Conservation (phyloP, 2,888 invertebrate genomes). For the Autographa pulchrina region DNA sequence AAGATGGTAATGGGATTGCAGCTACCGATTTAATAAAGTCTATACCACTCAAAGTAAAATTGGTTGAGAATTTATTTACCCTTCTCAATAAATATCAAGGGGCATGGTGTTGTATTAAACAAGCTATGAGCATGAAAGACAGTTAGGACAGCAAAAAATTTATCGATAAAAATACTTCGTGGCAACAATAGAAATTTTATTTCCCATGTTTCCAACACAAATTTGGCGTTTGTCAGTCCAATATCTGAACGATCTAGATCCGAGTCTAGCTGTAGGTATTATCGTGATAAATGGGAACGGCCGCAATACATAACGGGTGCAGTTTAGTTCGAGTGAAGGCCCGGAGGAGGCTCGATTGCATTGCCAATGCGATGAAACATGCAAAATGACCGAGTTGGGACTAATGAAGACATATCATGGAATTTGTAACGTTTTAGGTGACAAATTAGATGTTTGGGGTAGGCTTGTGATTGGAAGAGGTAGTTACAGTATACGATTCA, state of each 20-base stretch:
- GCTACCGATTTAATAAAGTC: too few relatives aligned
- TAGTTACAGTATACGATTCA: neutral
- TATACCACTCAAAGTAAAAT: too few relatives aligned
- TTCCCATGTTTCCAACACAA: conserved; percentile 8
- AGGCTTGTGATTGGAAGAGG: conserved; percentile 35
- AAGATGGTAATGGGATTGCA: too few relatives aligned
- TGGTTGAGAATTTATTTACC: too few relatives aligned
- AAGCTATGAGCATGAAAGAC: neutral
- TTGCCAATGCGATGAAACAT: conserved; percentile 70
- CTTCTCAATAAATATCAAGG: too few relatives aligned
- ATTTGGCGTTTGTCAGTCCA: conserved; percentile 26
- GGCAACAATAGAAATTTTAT: neutral
- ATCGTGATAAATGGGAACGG: conserved; percentile 70
- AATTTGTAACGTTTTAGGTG: conserved; percentile 56
- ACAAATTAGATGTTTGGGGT: conserved; percentile 55
- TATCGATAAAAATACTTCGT: neutral
- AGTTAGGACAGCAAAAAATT: neutral
- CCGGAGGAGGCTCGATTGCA: conserved; percentile 68
- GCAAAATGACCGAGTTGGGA: conserved; percentile 71
- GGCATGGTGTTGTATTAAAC: too few relatives aligned
- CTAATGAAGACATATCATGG: conserved; percentile 64
- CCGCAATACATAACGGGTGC: conserved; percentile 74
- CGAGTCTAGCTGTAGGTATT: conserved; percentile 60
- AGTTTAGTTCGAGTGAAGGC: conserved; percentile 64
- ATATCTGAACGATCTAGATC: conserved; percentile 38